Evolutionary conservation across 2,888 invertebrate genomes (phyloP), one percentile per base, ranked within the genome.

Genomic region (Hoplodrina ambigua): DNA sequence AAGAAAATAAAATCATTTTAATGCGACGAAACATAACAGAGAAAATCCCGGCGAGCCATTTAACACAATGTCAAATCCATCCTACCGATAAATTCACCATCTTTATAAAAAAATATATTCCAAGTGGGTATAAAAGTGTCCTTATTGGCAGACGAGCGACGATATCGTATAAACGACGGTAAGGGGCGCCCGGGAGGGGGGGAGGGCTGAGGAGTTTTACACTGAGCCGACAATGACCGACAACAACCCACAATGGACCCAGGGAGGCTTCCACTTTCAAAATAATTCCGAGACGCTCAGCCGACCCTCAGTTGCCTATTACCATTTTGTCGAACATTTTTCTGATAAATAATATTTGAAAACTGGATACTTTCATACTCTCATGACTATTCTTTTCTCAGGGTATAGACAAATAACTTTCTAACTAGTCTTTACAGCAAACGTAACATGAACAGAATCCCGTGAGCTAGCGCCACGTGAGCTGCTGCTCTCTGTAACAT

Each of bases 81-180:
- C 41, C 52, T 15, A 20, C 30, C 37, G 56, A 56, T 59, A 64
- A 60, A 33, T 60, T 55, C n/a, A 60, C 19, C 57, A 46, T 44
- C 11, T 58, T 50, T 58, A 19, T 15, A 50, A 58, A 59, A 70
- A 44, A 19, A 53, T 19, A 63, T 20, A 61, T 58, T 62, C 25
- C 13, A 63, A 72, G 56, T 56, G 72, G 77, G 58, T 61, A 68
- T 52, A 61, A 72, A 77, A 55, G 41, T 46, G 33, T 72, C 54
- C 30, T 55, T 64, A 65, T 55, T 77, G 53, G 57, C 49, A 62
- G 63, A 55, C 19, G 17, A 60, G 25, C 15, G 11, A 25, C 15
- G 19, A 60, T 72, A 54, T 54, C 37, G 50, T 17, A 67, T 60
- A 76, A 63, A 67, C 60, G 59, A 50, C 17, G 15, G 17, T 1